A percentile compares a stretch with the other conserved stretches of the same genome.
Evolutionary conservation across 2,113 vertebrate genomes (phyloP).

Genomic region (Colius striatus): DNA sequence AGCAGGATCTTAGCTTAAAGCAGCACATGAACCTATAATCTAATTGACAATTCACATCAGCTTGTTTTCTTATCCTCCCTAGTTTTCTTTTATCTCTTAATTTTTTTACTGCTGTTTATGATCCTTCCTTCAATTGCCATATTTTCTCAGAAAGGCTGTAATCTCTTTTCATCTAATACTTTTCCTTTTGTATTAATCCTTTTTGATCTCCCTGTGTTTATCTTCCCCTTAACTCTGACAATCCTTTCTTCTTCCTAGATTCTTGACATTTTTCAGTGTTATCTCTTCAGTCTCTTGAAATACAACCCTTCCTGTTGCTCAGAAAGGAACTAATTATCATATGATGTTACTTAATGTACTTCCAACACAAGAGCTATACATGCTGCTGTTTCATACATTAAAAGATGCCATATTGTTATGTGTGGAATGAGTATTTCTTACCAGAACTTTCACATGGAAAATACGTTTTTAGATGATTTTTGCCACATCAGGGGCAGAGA

Average conservation of each 20-base stretch:
- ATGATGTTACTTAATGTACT: not conserved
- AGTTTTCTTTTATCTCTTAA: not conserved
- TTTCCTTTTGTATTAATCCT: not conserved
- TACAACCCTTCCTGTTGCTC: not conserved
- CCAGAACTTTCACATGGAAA: not conserved
- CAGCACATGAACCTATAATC: not conserved
- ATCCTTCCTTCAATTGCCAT: not conserved
- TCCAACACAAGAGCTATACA: not conserved
- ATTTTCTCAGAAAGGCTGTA: not conserved
- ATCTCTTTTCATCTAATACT: not conserved
- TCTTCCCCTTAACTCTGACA: not conserved
- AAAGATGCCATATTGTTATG: not conserved
- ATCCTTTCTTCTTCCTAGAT: not conserved
- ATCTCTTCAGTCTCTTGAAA: not conserved
- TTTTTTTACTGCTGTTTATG: not conserved
- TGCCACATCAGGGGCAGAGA: not conserved
- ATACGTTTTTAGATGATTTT: not conserved
- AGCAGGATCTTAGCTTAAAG: not conserved
- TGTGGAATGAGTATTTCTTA: not conserved
- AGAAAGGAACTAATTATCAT: not conserved
- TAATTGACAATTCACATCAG: not conserved
- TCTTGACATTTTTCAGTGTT: not conserved
- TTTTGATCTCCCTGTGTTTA: constrained; percentile 18
- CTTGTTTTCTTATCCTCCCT: not conserved
- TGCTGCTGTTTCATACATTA: not conserved